Conservation (phyloP, 2,113 vertebrate genomes). For the Origma solitaria region DNA sequence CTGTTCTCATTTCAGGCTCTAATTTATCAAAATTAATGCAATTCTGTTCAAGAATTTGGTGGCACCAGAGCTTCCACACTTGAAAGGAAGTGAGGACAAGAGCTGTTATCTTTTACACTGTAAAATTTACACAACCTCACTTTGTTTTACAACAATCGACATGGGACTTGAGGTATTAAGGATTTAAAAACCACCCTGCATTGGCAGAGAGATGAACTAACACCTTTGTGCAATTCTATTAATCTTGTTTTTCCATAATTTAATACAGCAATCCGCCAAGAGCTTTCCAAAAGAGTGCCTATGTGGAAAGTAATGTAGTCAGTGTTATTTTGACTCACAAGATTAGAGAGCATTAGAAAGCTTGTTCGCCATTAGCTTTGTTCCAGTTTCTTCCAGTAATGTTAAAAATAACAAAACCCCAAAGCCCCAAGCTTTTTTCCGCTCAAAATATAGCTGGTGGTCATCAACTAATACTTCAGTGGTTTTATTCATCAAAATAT, state of each 20-base stretch:
- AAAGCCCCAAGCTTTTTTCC: not conserved
- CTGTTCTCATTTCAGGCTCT: not conserved
- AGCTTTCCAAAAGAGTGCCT: not conserved
- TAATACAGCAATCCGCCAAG: not conserved
- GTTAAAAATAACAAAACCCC: not conserved
- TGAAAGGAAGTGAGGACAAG: not conserved
- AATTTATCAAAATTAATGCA: not conserved
- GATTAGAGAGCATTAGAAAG: not conserved
- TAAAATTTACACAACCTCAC: not conserved
- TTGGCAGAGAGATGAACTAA: not conserved
- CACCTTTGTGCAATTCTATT: not conserved
- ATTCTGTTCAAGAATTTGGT: not conserved
- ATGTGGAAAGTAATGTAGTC: not conserved
- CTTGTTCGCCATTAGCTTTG: not conserved
- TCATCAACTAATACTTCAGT: slow-evolving; percentile 17
- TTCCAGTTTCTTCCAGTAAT: not conserved
- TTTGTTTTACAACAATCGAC: not conserved
- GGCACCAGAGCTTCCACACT: not conserved
- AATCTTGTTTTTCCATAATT: not conserved
- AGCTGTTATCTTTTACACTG: not conserved
- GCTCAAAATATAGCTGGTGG: slow-evolving; percentile 8
- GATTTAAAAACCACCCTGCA: not conserved
- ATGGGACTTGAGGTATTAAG: not conserved
- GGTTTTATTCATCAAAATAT: slow-evolving; percentile 45
- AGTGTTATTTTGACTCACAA: not conserved